phyloP scores from a whole-genome alignment of 1,140 invertebrate species.

The Matsumurasca onukii region DNA sequence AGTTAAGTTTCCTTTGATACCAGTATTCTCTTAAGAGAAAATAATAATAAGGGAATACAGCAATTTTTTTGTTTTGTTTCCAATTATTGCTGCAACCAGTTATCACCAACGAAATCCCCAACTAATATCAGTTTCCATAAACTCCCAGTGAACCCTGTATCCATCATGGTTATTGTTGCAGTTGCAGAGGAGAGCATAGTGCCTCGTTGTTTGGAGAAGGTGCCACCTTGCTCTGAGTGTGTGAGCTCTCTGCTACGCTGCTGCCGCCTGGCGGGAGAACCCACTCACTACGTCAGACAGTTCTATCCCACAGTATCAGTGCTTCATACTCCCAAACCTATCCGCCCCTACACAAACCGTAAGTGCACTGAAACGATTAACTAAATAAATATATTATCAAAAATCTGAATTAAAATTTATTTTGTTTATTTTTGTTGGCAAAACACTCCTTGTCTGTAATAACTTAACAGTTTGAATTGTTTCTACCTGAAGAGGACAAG shows the following conservation, averaged over 20 bases:
- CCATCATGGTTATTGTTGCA: background rate
- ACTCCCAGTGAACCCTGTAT: background rate
- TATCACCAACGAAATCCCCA: too few relatives aligned
- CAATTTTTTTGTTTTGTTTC: too few relatives aligned
- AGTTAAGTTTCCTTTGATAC: too few relatives aligned
- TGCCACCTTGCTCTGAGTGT: slow-evolving; percentile 35
- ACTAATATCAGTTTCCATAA: background rate
- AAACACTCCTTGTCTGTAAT: too few relatives aligned
- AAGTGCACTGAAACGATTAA: slow-evolving; percentile 29
- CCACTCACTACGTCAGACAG: slow-evolving; percentile 3
- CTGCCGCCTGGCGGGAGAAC: slow-evolving; percentile 28
- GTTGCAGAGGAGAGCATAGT: background rate
- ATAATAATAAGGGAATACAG: too few relatives aligned
- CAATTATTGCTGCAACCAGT: too few relatives aligned
- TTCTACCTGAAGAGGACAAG: too few relatives aligned
- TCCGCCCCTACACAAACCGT: slow-evolving; percentile 38
- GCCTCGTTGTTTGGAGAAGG: background rate
- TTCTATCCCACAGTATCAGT: slow-evolving; percentile 25
- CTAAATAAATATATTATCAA: too few relatives aligned
- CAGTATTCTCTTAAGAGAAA: too few relatives aligned
- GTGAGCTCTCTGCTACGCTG: slow-evolving; percentile 35
- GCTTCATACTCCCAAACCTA: slow-evolving; percentile 36
- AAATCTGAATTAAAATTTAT: too few relatives aligned
- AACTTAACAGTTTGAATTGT: too few relatives aligned
- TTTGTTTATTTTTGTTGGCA: too few relatives aligned